Evolutionary conservation across 2,113 vertebrate species (phyloP).

Genomic region (Nesogale talazaci): DNA sequence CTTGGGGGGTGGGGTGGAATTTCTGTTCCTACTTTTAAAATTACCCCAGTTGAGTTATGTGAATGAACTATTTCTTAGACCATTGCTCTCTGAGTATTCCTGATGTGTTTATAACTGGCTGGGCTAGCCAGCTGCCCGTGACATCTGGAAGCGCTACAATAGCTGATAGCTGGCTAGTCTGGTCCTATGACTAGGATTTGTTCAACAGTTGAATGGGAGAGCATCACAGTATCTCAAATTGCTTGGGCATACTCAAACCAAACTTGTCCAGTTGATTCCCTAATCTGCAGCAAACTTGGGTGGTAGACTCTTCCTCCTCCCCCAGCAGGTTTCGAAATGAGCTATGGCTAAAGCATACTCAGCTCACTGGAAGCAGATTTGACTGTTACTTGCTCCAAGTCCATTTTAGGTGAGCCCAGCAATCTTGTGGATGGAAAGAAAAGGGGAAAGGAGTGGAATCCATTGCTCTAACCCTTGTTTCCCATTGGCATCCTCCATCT

Average conservation of each 20-base stretch:
- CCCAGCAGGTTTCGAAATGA: slow-evolving; percentile 64
- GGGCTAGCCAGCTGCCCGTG: slow-evolving; percentile 66
- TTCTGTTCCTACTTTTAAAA: slow-evolving; percentile 48
- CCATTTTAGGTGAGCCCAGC: slow-evolving; percentile 56
- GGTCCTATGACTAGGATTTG: slow-evolving; percentile 50
- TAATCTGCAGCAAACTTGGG: slow-evolving; percentile 50
- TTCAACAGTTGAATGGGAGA: slow-evolving; percentile 25
- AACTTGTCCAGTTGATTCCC: slow-evolving; percentile 57
- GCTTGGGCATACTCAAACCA: slow-evolving; percentile 51
- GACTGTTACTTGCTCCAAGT: slow-evolving; percentile 32
- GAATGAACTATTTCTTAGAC: slow-evolving; percentile 51
- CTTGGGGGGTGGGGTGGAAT: slow-evolving; percentile 46
- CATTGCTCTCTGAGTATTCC: slow-evolving; percentile 51
- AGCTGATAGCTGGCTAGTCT: slow-evolving; percentile 55
- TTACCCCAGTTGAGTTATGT: slow-evolving; percentile 9
- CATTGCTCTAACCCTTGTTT: slow-evolving; percentile 28
- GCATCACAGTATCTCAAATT: slow-evolving; percentile 4
- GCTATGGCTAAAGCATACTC: slow-evolving; percentile 10
- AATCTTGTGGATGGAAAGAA: slow-evolving; percentile 26
- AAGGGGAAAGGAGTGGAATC: slow-evolving; percentile 31
- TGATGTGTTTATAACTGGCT: slow-evolving; percentile 59
- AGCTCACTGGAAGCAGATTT: slow-evolving; percentile 63
- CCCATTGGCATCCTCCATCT: neutral
- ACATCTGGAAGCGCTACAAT: slow-evolving; percentile 62
- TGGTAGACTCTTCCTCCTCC: slow-evolving; percentile 47